Base-by-base conservation (phyloP, 1,140 invertebrate genomes). In the Hycleus cichorii region DNA sequence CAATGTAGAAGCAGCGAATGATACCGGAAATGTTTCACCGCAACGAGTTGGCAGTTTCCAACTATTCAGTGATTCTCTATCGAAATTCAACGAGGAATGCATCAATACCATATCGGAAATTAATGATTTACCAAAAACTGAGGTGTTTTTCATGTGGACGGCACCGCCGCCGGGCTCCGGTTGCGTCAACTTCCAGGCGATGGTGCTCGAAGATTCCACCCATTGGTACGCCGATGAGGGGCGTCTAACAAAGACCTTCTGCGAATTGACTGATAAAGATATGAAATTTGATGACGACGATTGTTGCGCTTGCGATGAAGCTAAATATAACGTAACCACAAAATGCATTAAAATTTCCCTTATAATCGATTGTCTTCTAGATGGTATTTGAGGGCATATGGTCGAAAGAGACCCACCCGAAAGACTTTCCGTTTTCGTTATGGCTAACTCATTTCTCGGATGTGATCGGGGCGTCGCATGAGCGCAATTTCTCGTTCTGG, bases 401-500 rank as follows among this genome's bases (percentile, higher is more conserved):
- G 97, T 95, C 94, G 0, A 85, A 90, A 53, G 81, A 87, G 67
- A 98, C 95, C 0, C 97, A 99, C 75, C 96, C 97, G 0, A 97
- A 94, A 77, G 91, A 98, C 72, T 99, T 92, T 76, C 97, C 97
- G 4, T 85, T 87, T 64, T 86, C 88, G 8, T 71, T 83, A 12
- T 94, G 90, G 87, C 76, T 97, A 60, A 94, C 95, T 0, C 96
- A 99, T 74, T 99, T 99, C 77, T 98, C 95, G 8, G 96, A 99
- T 75, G 83, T 99, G 25, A 92, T 99, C 63, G 97, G 97, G 0
- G 96, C 94, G 4, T 90, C 91, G 0, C 97, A 99, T 70, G 88
- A 87, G 45, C 80, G 82, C 0, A 90, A 92, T 68, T 99, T 95
- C 71, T 83, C 84, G 8, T 92, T 99, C 67, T 99, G 96, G 96